Evolutionary conservation across 2,888 invertebrate genomes (phyloP), one percentile per base, ranked within the genome.

Genomic region (Eupithecia inturbata): DNA sequence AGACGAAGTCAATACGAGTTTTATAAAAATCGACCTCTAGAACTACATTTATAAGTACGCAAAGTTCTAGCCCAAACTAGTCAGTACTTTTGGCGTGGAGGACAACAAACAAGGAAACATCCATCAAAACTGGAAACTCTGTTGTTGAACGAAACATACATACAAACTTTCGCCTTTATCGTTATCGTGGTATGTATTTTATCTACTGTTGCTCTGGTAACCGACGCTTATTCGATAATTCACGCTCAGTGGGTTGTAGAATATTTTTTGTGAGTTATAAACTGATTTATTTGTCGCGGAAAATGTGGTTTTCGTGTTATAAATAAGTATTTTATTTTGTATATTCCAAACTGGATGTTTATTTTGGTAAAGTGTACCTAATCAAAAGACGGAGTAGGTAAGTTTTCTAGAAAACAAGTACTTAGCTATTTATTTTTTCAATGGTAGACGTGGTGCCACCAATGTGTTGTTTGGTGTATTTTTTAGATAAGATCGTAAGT

Each of bases 81-180:
- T 41, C 5, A 41, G 41, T 41, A 41, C 4, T 16, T 41, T 41
- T 41, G 41, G 16, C 41, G 19, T 41, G 41, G 19, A 41, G 41
- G 41, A 41, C n/a, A n/a, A n/a, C n/a, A n/a, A n/a, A n/a, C n/a
- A n/a, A n/a, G n/a, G n/a, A n/a, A 19, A n/a, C 19, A 45, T 45
- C 4, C 7, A 7, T 45, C 45, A n/a, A 45, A n/a, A 45, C 7
- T n/a, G n/a, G 19, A 19, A 41, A 41, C 16, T 19, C 41, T 16
- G 41, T 16, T 41, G 41, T 16, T 16, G 16, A 14, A 14, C n/a
- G 49, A 49, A 49, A 49, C n/a, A 49, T 79, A 82, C 81, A 81
- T 78, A 72, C 76, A 77, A 77, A 74, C 62, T 57, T 57, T 57
- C 26, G 12, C 57, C 1, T 57, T 12, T 45, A 45, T 57, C 12